Base-by-base conservation (phyloP, 2,888 invertebrate genomes). In the Apoda limacodes region DNA sequence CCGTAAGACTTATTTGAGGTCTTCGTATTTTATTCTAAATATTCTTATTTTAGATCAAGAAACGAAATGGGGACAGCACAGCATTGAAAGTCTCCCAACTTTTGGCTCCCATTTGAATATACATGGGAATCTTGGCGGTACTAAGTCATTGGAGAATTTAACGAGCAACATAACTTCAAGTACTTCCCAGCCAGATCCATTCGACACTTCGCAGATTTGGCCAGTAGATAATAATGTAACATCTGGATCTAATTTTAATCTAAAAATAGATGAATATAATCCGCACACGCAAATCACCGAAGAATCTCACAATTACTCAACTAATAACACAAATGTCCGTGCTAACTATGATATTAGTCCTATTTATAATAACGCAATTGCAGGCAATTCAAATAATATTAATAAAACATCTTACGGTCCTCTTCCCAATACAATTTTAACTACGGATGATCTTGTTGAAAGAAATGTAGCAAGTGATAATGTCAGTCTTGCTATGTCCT, bases 131-230 rank as follows among this genome's bases (percentile, higher is more conserved):
- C 56, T 78, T 9, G 66, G 66, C 32, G 70, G 69, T 43, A 70
- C 76, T 36, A 76, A 69, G 42, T 80, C 80, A 2, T 44, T 80
- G 40, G 78, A 80, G 32, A 71, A 66, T 28, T 47, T 78, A 4
- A 49, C 66, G 5, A 40, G 54, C 28, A 29, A 38, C 4, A 46
- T 42, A 4, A 34, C 48, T 2, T 25, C 47, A 24, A 42, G 43
- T 10, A 34, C 41, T 17, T 36, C 45, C 5, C 58, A 53, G 35
- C 45, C 44, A 0, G 75, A 75, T 28, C 75, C 75, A 0, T 78
- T 78, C 45, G 76, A 78, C 35, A 69, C 71, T 0, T 50, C 70
- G 2, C 64, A 66, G 11, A 48, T 57, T 21, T 76, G 71, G 74
- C n/a, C n/a, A n/a, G n/a, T n/a, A n/a, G n/a, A n/a, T n/a, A n/a